Conservation (phyloP, 2,888 invertebrate genomes). For the Trisateles emortualis region DNA sequence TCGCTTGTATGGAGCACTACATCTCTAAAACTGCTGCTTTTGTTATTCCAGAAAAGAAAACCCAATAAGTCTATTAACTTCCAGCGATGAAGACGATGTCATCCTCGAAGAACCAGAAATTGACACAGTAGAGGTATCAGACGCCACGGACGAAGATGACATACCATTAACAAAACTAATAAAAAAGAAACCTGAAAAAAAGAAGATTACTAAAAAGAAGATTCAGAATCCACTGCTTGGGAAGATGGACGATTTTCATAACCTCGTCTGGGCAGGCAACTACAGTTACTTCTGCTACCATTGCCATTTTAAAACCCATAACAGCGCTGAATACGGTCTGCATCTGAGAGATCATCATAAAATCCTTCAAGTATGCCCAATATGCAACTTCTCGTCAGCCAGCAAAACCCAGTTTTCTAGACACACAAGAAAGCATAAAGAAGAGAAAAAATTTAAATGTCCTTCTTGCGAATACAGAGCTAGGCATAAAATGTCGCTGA, state of each 20-base stretch:
- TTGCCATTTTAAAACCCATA: constrained; percentile 53
- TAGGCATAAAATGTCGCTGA: constrained; percentile 67
- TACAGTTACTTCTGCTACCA: constrained; percentile 63
- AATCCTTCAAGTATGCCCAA: constrained; percentile 58
- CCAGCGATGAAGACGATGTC: constrained; percentile 79
- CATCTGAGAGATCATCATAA: constrained; percentile 43
- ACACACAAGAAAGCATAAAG: constrained; percentile 67
- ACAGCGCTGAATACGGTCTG: constrained; percentile 32
- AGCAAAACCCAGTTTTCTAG: constrained; percentile 57
- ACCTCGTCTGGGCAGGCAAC: constrained; percentile 45
- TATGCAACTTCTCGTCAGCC: constrained; percentile 65
- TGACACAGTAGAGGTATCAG: constrained; percentile 73
- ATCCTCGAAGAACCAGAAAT: constrained; percentile 76
- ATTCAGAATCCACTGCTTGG: neutral
- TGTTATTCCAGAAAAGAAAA: constrained; percentile 59
- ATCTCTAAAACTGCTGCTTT: too few relatives aligned
- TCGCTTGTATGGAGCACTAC: too few relatives aligned
- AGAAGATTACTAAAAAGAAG: constrained; percentile 13
- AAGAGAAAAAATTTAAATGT: constrained; percentile 63
- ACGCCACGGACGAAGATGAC: constrained; percentile 78
- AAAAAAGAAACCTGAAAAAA: constrained; percentile 35
- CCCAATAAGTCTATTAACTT: constrained; percentile 74
- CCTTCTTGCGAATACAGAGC: constrained; percentile 69
- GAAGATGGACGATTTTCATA: constrained; percentile 3
- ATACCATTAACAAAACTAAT: constrained; percentile 64